Base-by-base conservation (phyloP, 2,113 vertebrate genomes). In the Vanacampus margaritifer region DNA sequence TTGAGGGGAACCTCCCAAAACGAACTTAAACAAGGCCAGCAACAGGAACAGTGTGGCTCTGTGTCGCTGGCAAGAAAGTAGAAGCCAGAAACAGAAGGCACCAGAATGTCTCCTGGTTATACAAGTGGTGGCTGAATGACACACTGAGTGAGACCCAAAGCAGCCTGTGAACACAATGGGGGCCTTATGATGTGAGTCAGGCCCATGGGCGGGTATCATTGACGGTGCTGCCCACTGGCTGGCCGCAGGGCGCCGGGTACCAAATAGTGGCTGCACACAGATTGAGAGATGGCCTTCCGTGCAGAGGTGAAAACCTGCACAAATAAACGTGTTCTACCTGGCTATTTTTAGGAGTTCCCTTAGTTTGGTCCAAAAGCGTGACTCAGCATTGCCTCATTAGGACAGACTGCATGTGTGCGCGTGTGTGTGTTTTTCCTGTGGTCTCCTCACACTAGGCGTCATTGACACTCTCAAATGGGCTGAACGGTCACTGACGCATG, bases 41-140 rank as follows among this genome's bases (percentile, higher is more conserved):
- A 68, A 80, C 68, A 78, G 83, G 39, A 88, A 89, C 86, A 89
- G 80, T 78, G 86, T 69, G 79, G 63, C 73, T 87, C 87, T 89
- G 83, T 87, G 79, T 71, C 54, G 84, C 79, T 78, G 78, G 83
- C 75, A 79, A 71, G 79, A 82, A 80, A 77, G 81, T 78, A 70
- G 66, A 79, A 74, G 71, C 68, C 86, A 89, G 86, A 85, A 87
- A 84, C 83, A 84, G 83, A 82, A 87, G 86, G 87, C 86, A 90
- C 87, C 89, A 90, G 84, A 89, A 87, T 82, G 89, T 89, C 89
- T 90, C 86, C 79, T 84, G 79, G 82, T 89, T 84, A 90, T 82
- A 88, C 86, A 88, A 88, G 87, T 86, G 89, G 87, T 80, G 86
- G 82, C 80, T 86, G 83, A 89, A 81, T 87, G 89, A 88, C 87